These are phyloP conservation scores for Dione vanillae DNA, from an alignment of 2,888 invertebrate species.

Conservation along the genomic window DNA sequence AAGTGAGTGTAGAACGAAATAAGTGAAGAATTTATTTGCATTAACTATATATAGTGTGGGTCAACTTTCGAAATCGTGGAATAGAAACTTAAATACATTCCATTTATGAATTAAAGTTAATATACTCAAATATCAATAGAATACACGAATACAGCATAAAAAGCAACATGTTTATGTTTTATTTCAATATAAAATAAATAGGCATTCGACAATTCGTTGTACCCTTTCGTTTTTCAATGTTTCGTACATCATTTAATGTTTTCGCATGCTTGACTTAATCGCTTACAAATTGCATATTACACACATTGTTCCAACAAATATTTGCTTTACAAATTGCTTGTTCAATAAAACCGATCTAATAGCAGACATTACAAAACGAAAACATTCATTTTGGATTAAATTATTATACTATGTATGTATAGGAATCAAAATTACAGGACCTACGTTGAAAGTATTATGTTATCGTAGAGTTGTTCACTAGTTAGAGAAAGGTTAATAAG, in stretches of 20 bases:
- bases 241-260: constrained; percentile 34
- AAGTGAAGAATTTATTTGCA: too few relatives aligned
- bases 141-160: background rate
- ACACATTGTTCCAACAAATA: constrained; percentile 38
- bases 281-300: constrained; percentile 39
- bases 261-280: constrained; percentile 32
- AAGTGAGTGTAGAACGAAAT: too few relatives aligned
- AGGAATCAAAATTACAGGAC: constrained; percentile 63
- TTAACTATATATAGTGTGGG: too few relatives aligned
- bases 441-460: constrained; percentile 45
- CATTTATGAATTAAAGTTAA: too few relatives aligned
- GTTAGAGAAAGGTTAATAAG: constrained; percentile 79
- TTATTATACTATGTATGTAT: constrained; percentile 41
- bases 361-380: constrained; percentile 41
- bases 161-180: background rate
- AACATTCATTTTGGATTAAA: constrained; percentile 42
- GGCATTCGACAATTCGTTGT: background rate
- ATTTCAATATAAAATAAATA: background rate
- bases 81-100: too few relatives aligned
- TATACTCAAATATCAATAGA: background rate
- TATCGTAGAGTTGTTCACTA: constrained; percentile 77
- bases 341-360: constrained; percentile 40
- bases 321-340: constrained; percentile 42
- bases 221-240: constrained; percentile 10
- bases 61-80: too few relatives aligned